Percentiles rank a stretch among this genome's conserved stretches.
Evolutionary conservation across 1,140 invertebrate genomes (phyloP).

Genomic region (Caenorhabditis latens): DNA sequence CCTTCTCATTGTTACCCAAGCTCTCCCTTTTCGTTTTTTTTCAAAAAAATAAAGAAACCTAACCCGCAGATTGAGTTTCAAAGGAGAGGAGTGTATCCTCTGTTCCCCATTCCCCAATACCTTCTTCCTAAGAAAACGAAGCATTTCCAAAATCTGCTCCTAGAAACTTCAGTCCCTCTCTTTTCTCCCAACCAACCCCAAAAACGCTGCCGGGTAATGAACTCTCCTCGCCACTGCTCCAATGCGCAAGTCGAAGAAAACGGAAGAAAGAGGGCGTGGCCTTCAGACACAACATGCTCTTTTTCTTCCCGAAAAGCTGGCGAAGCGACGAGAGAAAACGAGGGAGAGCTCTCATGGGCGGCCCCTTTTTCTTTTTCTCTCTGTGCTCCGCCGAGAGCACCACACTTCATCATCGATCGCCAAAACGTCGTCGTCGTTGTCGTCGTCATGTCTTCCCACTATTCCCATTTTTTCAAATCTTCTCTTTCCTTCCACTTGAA

Average conservation of each 20-base stretch:
- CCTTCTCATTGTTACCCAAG: neutral
- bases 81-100: neutral
- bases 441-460: conserved; percentile 31
- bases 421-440: neutral
- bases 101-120: neutral
- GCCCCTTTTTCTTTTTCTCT: conserved; percentile 6
- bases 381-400: conserved; percentile 9
- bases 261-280: conserved; percentile 36
- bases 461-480: neutral
- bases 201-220: conserved; percentile 45
- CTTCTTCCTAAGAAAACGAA: neutral
- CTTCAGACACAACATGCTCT: conserved; percentile 42
- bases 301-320: conserved; percentile 47
- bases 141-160: conserved; percentile 1
- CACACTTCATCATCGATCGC: conserved; percentile 50
- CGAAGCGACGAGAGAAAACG: neutral
- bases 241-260: conserved; percentile 20
- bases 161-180: too few relatives aligned
- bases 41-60: neutral
- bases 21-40: neutral
- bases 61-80: conserved; percentile 37
- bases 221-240: conserved; percentile 7
- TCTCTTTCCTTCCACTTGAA: neutral
- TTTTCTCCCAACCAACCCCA: neutral
- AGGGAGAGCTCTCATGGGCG: neutral